Conservation (phyloP, 2,113 vertebrate species). For the Oriolus oriolus region DNA sequence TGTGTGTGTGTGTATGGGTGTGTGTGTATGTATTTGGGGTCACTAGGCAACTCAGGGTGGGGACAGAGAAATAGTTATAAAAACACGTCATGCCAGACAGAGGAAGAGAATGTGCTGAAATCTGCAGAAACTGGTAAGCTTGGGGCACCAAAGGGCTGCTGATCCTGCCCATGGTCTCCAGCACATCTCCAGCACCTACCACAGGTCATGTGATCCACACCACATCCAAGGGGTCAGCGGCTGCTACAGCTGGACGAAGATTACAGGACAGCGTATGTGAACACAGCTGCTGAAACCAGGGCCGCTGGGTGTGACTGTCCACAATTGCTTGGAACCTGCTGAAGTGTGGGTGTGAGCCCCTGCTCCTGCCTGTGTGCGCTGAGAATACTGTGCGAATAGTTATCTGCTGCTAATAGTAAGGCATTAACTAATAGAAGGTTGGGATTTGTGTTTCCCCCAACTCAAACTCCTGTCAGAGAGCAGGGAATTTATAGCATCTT, state of each 20-base stretch:
- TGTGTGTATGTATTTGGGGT: background rate
- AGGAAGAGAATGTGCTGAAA: background rate
- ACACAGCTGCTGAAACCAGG: background rate
- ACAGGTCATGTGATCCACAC: fast-evolving
- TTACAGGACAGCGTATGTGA: background rate
- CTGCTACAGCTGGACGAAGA: background rate
- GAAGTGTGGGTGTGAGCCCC: fast-evolving
- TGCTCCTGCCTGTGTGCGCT: background rate
- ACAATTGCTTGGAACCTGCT: background rate
- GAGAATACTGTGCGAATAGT: background rate
- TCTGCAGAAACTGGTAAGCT: background rate
- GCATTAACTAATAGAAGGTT: background rate
- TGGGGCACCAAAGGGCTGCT: background rate
- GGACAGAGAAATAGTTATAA: background rate
- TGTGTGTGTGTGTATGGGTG: background rate
- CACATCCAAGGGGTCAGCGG: fast-evolving
- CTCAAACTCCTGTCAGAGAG: background rate
- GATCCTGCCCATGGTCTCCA: background rate
- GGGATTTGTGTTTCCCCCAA: background rate
- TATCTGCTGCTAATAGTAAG: background rate
- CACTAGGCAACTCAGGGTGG: background rate
- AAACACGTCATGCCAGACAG: fast-evolving
- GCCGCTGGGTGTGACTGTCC: fast-evolving
- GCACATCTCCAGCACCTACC: fast-evolving
- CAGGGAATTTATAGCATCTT: background rate